A percentile compares a stretch with the other conserved stretches of the same genome.
phyloP scores from a whole-genome alignment of 2,888 invertebrate genomes.

The Oasisia sp. region DNA sequence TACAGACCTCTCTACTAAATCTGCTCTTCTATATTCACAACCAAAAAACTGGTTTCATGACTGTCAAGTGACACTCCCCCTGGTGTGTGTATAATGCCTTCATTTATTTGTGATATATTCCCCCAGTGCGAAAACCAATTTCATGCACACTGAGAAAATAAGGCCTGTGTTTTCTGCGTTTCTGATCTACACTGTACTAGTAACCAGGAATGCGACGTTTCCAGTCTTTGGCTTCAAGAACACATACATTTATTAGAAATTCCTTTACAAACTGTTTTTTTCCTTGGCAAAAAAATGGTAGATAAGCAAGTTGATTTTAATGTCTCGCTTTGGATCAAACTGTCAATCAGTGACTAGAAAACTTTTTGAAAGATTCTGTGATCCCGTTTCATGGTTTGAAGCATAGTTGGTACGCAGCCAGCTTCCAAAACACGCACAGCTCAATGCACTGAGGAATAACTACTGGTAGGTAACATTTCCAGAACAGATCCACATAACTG shows the following conservation, averaged over 20 bases:
- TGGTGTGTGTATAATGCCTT: background rate
- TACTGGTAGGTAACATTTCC: background rate
- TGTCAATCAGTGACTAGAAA: background rate
- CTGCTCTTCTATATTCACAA: background rate
- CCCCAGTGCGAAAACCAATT: background rate
- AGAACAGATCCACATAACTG: background rate
- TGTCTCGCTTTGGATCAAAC: background rate
- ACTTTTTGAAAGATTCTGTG: background rate
- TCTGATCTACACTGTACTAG: background rate
- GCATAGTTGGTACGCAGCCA: background rate
- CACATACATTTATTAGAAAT: background rate
- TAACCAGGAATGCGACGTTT: background rate
- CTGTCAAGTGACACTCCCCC: background rate
- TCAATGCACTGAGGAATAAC: background rate
- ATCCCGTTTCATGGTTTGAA: background rate
- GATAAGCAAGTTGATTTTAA: background rate
- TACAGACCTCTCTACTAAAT: background rate
- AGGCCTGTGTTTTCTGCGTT: background rate
- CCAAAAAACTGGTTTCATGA: background rate
- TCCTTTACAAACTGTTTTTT: background rate
- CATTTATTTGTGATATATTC: background rate
- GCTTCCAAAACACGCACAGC: background rate
- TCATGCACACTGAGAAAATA: background rate
- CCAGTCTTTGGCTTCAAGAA: background rate
- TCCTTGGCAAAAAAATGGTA: background rate